phyloP scores from a whole-genome alignment of 2,113 vertebrate species.

The Oncorhynchus masou region DNA sequence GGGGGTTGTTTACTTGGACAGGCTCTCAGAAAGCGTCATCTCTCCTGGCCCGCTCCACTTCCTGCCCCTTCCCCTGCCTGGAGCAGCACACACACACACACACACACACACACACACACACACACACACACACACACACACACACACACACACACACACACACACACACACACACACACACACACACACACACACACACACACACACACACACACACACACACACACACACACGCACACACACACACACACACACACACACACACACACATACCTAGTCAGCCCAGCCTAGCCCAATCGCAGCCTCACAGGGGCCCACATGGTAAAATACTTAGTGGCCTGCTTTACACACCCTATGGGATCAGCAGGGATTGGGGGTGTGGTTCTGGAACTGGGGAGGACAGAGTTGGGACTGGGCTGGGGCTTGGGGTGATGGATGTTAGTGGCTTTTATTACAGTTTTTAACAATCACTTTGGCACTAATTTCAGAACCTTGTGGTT shows the following conservation, averaged over 20 bases:
- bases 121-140: neutral
- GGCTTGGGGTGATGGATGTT: slow-evolving; percentile 42
- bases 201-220: slow-evolving; percentile 1
- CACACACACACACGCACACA: too few species aligned
- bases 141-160: too few species aligned
- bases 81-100: too few species aligned
- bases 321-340: slow-evolving; percentile 71
- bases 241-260: too few species aligned
- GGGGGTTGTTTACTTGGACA: slow-evolving; percentile 68
- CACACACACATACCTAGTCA: slow-evolving; percentile 52
- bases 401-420: slow-evolving; percentile 16
- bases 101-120: too few species aligned
- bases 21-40: slow-evolving; percentile 61
- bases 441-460: slow-evolving; percentile 50
- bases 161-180: too few species aligned
- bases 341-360: slow-evolving; percentile 58
- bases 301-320: slow-evolving; percentile 62
- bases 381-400: slow-evolving; percentile 44
- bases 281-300: slow-evolving; percentile 41
- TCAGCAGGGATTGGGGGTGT: slow-evolving; percentile 21
- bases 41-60: slow-evolving; percentile 65
- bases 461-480: too few species aligned
- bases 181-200: too few species aligned
- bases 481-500: too few species aligned
- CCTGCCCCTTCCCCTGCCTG: slow-evolving; percentile 56